Conservation (phyloP, 2,888 invertebrate species). For the Bellardia bayeri region DNA sequence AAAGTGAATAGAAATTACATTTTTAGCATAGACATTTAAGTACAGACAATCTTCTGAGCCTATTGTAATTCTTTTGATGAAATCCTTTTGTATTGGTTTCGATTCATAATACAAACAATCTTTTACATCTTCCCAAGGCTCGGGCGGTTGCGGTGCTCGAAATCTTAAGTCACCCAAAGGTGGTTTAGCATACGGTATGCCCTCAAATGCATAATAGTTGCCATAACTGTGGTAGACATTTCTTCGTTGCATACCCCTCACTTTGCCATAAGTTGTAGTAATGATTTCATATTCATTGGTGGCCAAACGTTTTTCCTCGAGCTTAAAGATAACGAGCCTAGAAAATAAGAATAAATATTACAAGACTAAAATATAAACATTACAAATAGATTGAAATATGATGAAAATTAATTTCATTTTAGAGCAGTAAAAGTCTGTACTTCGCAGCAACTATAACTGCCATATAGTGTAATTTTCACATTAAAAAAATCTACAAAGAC, state of each 20-base stretch:
- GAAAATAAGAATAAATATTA: neutral
- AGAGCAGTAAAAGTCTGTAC: no score
- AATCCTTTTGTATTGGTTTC: conserved; percentile 81
- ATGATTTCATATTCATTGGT: conserved; percentile 78
- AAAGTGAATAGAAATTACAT: conserved; percentile 68
- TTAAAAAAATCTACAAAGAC: no score
- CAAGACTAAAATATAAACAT: neutral
- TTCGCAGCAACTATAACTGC: no score
- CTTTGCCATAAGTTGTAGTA: conserved; percentile 78
- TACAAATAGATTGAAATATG: no score
- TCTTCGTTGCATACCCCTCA: conserved; percentile 77
- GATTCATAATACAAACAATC: conserved; percentile 82
- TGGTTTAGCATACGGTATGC: conserved; percentile 82
- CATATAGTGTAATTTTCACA: no score
- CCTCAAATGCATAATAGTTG: conserved; percentile 81
- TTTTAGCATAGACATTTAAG: conserved; percentile 84
- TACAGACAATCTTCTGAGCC: conserved; percentile 86
- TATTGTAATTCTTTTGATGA: conserved; percentile 77
- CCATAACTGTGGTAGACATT: conserved; percentile 75
- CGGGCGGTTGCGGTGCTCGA: conserved; percentile 83
- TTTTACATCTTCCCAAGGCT: conserved; percentile 83
- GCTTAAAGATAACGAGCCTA: conserved; percentile 78
- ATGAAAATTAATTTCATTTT: no score
- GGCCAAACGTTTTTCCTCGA: conserved; percentile 78
- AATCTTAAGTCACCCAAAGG: conserved; percentile 81